These are phyloP conservation scores for Sciurus vulgaris DNA, from an alignment of 2,797 vertebrate species.

Conservation along the genomic window DNA sequence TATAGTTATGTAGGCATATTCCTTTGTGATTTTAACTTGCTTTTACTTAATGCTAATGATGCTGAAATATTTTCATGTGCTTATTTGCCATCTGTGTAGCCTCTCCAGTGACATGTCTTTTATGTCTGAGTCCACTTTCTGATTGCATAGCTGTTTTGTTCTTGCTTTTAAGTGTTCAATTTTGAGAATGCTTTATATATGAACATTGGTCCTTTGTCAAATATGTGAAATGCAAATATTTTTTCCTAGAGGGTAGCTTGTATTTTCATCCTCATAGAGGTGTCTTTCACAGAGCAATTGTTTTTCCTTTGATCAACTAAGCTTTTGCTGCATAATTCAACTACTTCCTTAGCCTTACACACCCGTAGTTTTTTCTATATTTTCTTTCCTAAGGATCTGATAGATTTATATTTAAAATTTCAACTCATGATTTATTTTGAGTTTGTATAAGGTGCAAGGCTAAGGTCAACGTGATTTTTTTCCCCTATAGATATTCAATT, in stretches of 20 bases:
- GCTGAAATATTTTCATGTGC: neutral
- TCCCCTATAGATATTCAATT: neutral
- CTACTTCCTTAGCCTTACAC: neutral
- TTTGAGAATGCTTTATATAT: neutral
- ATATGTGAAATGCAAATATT: neutral
- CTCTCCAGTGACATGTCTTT: neutral
- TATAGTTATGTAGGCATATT: neutral
- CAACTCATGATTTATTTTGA: neutral
- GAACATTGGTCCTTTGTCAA: neutral
- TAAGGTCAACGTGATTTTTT: neutral
- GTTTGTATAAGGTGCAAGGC: neutral
- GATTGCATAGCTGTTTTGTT: neutral
- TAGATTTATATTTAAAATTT: neutral
- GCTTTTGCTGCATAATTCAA: neutral
- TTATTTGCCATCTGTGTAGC: neutral
- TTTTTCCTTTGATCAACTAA: neutral
- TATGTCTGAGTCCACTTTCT: neutral
- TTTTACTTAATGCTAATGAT: neutral
- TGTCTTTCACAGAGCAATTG: neutral
- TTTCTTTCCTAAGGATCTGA: neutral
- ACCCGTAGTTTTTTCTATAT: neutral
- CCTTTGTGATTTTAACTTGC: neutral
- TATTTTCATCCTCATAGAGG: neutral
- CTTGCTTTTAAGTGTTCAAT: neutral
- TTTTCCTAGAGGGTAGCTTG: neutral